Evolutionary conservation across 2,113 vertebrate species (phyloP), one percentile per base, ranked within the genome.

Genomic region (Andinoacara biseriatus): DNA sequence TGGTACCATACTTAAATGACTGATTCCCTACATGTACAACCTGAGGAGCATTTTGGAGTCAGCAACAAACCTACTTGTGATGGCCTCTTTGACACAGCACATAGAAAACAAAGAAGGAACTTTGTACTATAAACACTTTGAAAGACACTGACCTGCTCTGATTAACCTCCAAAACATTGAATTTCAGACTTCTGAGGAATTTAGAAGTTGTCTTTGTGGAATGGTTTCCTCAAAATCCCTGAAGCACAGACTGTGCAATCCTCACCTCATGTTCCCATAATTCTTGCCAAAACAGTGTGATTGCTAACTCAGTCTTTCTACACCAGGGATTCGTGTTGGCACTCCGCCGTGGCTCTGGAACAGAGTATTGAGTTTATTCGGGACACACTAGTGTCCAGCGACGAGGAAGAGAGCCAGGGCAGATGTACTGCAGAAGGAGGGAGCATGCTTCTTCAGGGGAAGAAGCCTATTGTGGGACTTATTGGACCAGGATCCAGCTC

Each of bases 361-460:
- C 98, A 99, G 90, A 99, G 98, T 80, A 99, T 99, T 17, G 98
- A 99, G 89, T 99, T 99, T 87, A 99, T 99, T 89, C 96, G 98
- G 38, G 98, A 99, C 94, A 99, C 98, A 1, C 96, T 99, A 22
- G 97, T 99, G 84, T 99, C 97, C 74, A 95, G 96, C 0, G 97
- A 99, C 74, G 98, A 99, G 84, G 98, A 99, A 60, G 98, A 98
- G 88, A 97, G 96, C 22, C 92, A 97, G 90, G 96, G 97, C 65
- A 93, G 93, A 83, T 99, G 98, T 35, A 92, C 95, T 3, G 96
- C 96, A 31, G 94, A 94, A 56, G 91, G 52, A 4, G 94, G 92
- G 11, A 96, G 95, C 1, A 86, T 96, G 0, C 93, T 96, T 20
- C 93, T 96, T 82, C 97, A 80, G 84, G 95, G 95, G 22, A 99